Conservation (phyloP, 2,797 vertebrate genomes). For the Sarcophilus harrisii region DNA sequence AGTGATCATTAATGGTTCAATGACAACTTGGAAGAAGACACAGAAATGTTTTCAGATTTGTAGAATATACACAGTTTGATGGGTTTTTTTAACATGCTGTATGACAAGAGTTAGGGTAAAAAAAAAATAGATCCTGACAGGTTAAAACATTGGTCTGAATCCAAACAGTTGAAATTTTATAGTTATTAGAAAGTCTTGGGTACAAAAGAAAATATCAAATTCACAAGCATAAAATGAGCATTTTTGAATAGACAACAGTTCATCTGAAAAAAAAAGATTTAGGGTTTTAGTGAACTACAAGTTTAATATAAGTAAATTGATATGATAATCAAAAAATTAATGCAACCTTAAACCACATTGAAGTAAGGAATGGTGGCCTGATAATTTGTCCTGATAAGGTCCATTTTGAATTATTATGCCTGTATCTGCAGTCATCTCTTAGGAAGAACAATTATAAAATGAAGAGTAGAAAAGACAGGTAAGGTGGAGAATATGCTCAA, state of each 20-base stretch:
- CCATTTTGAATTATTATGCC: neutral
- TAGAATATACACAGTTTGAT: neutral
- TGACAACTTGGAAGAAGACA: neutral
- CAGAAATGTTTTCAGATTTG: neutral
- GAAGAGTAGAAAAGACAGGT: neutral
- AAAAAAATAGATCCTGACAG: neutral
- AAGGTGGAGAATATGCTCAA: neutral
- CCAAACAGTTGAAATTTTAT: neutral
- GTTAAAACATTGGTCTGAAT: neutral
- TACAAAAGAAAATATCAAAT: neutral
- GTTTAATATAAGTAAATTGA: neutral
- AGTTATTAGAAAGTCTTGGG: neutral
- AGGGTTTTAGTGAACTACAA: neutral
- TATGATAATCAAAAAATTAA: neutral
- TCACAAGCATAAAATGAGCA: neutral
- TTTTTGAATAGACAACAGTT: neutral
- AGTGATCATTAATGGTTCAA: neutral
- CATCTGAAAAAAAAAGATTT: neutral
- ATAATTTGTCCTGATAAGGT: neutral
- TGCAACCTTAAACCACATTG: neutral
- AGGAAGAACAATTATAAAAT: neutral
- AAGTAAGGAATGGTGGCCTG: neutral
- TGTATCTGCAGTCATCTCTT: neutral
- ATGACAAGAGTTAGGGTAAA: neutral
- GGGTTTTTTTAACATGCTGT: neutral